Evolutionary conservation across 2,113 vertebrate genomes (phyloP), one percentile per base, ranked within the genome.

Genomic region (Climacteris rufus): DNA sequence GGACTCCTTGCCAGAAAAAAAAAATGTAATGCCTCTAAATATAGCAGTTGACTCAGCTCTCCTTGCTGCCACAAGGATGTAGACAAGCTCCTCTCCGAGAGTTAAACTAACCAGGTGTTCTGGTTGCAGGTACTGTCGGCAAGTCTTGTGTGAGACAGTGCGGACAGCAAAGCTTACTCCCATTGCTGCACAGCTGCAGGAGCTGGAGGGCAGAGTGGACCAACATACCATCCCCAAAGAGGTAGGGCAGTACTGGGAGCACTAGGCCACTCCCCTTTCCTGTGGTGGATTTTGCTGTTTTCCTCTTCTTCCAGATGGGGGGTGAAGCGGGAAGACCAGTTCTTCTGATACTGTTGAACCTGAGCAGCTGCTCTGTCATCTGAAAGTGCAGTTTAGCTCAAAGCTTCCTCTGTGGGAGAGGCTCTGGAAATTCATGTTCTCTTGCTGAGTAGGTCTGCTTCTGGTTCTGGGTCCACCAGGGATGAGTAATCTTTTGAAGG

Each of bases 91-190:
- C 52, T 85, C 27, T 77, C 47, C 65, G 50, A 42, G 53, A 59
- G 33, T 72, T n/a, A 19, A 71, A 66, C 65, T 93, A 40, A 94
- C 45, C 22, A 20, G 31, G 50, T 77, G 69, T 92, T 75, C 42
- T 79, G 86, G 22, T 90, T 97, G 95, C 94, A 99, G 99, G 94
- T 99, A 99, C 97, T 99, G 99, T 95, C 98, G 98, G 72, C 98
- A 99, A 66, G 98, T 99, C 10, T 98, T 99, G 66, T 99, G 98
- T 59, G 99, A 99, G 98, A 99, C 99, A 0, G 98, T 99, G 91
- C 97, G 99, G 77, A 98, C 98, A 12, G 98, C 99, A 71, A 99
- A 98, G 97, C 98, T 99, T 52, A 99, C 99, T 27, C 99, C 99
- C 13, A 70, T 99, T 68, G 99, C 99, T 75, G 99, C 99, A 47